Percentiles rank a stretch among this genome's conserved stretches.
Conservation (phyloP, 2,113 vertebrate genomes). For the Propithecus coquereli region DNA sequence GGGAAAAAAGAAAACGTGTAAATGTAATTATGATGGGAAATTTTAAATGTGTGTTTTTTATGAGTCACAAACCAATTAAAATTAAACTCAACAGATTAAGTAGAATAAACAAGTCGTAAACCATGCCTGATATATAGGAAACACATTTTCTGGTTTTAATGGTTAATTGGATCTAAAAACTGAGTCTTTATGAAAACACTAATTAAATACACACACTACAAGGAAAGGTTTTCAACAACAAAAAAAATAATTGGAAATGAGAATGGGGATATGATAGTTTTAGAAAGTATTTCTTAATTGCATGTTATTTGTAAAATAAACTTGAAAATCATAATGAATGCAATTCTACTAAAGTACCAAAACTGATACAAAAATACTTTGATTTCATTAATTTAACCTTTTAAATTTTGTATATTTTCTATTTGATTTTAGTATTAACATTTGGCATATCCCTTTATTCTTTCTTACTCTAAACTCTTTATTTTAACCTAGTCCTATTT, state of each 20-base stretch:
- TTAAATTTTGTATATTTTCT: slow-evolving; percentile 26
- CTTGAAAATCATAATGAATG: slow-evolving; percentile 12
- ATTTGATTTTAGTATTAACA: background rate
- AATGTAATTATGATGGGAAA: background rate
- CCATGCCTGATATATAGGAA: background rate
- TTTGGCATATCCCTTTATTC: background rate
- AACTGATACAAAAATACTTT: background rate
- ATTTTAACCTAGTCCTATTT: slow-evolving; percentile 29
- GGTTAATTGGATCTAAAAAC: slow-evolving; percentile 44
- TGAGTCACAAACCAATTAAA: slow-evolving; percentile 5
- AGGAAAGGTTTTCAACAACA: slow-evolving; percentile 16
- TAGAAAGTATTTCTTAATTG: slow-evolving; percentile 4
- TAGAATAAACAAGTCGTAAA: slow-evolving; percentile 22
- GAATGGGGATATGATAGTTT: background rate
- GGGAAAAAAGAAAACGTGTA: background rate
- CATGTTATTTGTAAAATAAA: slow-evolving; percentile 46
- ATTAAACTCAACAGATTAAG: background rate
- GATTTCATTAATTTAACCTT: slow-evolving; percentile 25
- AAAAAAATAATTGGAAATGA: slow-evolving; percentile 6
- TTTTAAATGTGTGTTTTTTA: background rate
- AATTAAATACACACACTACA: background rate
- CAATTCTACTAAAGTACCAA: background rate
- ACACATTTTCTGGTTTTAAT: slow-evolving; percentile 32
- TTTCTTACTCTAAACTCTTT: background rate
- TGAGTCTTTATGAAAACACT: background rate